Evolutionary conservation across 2,888 invertebrate species (phyloP).

Genomic region (Esperia sulphurella): DNA sequence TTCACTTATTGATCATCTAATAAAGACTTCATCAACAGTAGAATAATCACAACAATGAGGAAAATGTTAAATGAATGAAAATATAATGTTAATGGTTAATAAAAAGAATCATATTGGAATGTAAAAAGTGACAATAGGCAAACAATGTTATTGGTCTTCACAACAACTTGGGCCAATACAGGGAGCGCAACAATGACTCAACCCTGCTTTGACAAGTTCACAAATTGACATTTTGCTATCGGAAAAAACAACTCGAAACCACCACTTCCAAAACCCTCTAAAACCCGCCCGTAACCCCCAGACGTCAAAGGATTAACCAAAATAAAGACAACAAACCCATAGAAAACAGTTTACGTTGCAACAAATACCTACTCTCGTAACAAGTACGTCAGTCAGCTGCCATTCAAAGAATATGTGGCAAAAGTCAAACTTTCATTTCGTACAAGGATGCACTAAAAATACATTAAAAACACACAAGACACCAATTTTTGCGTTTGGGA

Average conservation of each 20-base stretch:
- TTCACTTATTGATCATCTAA: constrained; percentile 21
- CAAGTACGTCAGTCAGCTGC: constrained; percentile 76
- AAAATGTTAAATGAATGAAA: constrained; percentile 5
- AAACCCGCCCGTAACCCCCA: constrained; percentile 35
- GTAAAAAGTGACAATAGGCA: constrained; percentile 21
- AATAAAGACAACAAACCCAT: constrained; percentile 42
- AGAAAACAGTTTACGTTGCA: constrained; percentile 56
- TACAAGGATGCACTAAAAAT: constrained; percentile 79
- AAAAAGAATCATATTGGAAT: constrained; percentile 7
- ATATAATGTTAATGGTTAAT: not conserved
- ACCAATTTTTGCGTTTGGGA: constrained; percentile 37
- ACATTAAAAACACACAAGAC: constrained; percentile 65
- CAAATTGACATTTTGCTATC: constrained; percentile 69
- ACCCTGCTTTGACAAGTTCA: constrained; percentile 76
- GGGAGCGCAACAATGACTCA: constrained; percentile 73
- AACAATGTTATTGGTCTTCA: constrained; percentile 41
- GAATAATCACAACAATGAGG: not conserved
- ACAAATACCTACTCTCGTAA: constrained; percentile 63
- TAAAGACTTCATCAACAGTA: constrained; percentile 17
- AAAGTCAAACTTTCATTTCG: constrained; percentile 80
- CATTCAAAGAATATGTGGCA: constrained; percentile 80
- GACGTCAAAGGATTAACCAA: constrained; percentile 35
- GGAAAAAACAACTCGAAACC: constrained; percentile 64
- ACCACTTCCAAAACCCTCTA: constrained; percentile 43
- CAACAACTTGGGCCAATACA: constrained; percentile 44